Evolutionary conservation across 2,888 invertebrate genomes (phyloP), one percentile per base, ranked within the genome.

Genomic region (Zeuzera pyrina): DNA sequence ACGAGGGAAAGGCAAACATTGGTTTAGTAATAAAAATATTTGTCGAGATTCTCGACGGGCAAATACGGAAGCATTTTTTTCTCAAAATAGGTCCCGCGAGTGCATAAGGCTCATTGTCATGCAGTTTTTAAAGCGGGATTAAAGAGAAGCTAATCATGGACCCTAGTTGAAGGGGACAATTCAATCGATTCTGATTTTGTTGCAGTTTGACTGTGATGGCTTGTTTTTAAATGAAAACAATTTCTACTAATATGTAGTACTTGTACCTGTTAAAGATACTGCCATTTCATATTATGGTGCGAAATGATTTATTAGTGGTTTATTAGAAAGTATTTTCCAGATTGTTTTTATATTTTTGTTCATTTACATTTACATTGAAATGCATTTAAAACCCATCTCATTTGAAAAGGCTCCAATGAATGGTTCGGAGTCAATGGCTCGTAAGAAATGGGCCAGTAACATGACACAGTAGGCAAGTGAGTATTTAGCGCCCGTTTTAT

Each of bases 11-110:
- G 50, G 66, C 69, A 78, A 79, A 83, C 78, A 78, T 81, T 78
- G 69, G 72, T 71, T 69, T 66, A 68, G 74, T 77, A 74, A 78
- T 77, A 76, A 78, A 79, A 83, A 81, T 78, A 81, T 83, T 81
- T 77, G 74, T 67, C 52, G 57, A 67, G 72, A 69, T 69, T 48
- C 66, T 65, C 68, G 49, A 61, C 58, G 60, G 61, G 48, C 57
- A 57, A 69, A 61, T 60, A 67, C 65, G 65, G 62, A 57, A 60
- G 61, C 53, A 55, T 40, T 53, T 60, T 68, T 72, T 62, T 66
- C 70, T 66, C 63, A 52, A 57, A 62, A 63, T 58, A 58, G 49
- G 52, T 54, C 52, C 50, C 8, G 45, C 49, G 60, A 57, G 61
- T 61, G 60, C 64, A 61, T 57, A 52, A 59, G 59, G 50, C 45